Percentiles rank a stretch among this genome's conserved stretches.
phyloP scores from a whole-genome alignment of 2,888 invertebrate species.

The Epistrophella euchroma region DNA sequence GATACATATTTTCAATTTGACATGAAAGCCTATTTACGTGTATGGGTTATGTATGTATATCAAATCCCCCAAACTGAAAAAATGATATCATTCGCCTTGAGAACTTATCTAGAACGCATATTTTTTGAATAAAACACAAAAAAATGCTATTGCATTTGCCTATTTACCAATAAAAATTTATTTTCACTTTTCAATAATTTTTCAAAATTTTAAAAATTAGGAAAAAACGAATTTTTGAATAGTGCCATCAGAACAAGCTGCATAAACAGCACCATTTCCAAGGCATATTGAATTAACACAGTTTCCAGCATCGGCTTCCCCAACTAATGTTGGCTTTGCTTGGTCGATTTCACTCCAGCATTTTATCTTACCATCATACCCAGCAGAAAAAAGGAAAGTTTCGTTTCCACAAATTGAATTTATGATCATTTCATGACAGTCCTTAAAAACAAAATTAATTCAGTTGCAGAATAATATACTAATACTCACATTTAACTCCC shows the following conservation, averaged over 20 bases:
- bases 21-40: too few species aligned
- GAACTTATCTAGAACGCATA: too few species aligned
- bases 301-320: conserved; percentile 80
- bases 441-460: conserved; percentile 76
- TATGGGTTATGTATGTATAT: too few species aligned
- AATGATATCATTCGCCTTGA: too few species aligned
- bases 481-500: conserved; percentile 77
- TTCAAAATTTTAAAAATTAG: conserved; percentile 42
- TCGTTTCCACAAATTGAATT: conserved; percentile 81
- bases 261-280: conserved; percentile 79
- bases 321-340: conserved; percentile 78
- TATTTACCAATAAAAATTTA: too few species aligned
- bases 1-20: too few species aligned
- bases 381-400: conserved; percentile 80
- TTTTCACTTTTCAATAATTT: neutral
- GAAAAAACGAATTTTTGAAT: conserved; percentile 80
- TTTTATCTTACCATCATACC: conserved; percentile 83
- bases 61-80: too few species aligned
- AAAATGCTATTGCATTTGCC: too few species aligned
- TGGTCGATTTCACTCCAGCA: conserved; percentile 81
- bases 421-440: conserved; percentile 83
- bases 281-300: conserved; percentile 81
- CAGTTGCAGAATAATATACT: neutral
- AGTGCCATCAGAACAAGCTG: conserved; percentile 81
- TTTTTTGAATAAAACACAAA: too few species aligned